Evolutionary conservation across 1,140 invertebrate species (phyloP).

Genomic region (Magallana angulata): DNA sequence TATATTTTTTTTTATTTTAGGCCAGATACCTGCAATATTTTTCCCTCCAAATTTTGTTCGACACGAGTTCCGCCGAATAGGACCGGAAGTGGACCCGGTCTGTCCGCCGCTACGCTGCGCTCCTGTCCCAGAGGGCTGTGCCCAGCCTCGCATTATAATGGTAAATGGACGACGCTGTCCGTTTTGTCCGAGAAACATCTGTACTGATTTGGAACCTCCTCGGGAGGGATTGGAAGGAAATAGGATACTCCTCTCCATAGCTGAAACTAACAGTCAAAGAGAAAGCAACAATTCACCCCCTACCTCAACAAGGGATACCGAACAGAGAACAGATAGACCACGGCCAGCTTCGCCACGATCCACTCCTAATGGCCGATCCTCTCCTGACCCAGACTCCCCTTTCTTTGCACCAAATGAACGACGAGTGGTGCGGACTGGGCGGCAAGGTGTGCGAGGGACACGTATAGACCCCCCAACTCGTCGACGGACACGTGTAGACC

Average conservation of each 20-base stretch:
- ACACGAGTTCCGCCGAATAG: background rate
- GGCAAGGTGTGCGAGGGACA: background rate
- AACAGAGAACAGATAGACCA: background rate
- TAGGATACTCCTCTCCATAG: background rate
- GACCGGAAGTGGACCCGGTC: background rate
- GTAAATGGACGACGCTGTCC: slow-evolving; percentile 7
- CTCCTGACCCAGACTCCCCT: background rate
- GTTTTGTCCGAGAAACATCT: slow-evolving; percentile 7
- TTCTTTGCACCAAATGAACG: background rate
- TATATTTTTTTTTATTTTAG: background rate
- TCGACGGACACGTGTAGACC: background rate
- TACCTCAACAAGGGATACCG: background rate
- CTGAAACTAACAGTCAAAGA: background rate
- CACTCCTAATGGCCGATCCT: background rate
- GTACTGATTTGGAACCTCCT: background rate
- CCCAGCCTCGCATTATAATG: background rate
- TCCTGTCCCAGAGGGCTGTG: background rate
- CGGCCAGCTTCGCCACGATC: background rate
- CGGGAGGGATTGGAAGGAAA: background rate
- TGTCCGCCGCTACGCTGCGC: background rate
- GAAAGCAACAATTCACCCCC: background rate
- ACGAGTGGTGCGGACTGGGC: background rate
- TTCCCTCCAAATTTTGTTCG: background rate
- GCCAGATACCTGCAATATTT: background rate
- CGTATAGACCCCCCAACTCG: background rate